Conservation (phyloP, 1,140 invertebrate genomes). For the Drosophila subpulchrella region DNA sequence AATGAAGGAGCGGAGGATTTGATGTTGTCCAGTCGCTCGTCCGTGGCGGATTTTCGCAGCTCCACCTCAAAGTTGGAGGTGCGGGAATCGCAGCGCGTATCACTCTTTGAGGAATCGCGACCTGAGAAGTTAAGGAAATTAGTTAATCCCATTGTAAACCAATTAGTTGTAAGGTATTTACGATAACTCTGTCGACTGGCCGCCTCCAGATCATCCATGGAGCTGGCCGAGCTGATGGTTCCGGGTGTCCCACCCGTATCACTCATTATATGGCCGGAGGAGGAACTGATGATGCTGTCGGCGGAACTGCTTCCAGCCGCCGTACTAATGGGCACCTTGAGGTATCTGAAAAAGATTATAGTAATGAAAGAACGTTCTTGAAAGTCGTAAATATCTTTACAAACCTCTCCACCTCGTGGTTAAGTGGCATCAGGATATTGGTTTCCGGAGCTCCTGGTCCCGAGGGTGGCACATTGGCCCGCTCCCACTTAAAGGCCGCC, state of each 20-base stretch:
- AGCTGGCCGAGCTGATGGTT: conserved; percentile 81
- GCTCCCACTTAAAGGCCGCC: conserved; percentile 91
- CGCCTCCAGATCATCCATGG: conserved; percentile 78
- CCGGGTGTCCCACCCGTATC: conserved; percentile 75
- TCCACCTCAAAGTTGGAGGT: conserved; percentile 54
- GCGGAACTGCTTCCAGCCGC: conserved; percentile 85
- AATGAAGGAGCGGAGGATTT: conserved; percentile 30
- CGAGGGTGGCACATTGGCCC: conserved; percentile 85
- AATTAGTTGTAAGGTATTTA: conserved; percentile 27
- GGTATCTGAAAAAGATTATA: conserved; percentile 49
- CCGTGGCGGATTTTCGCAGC: conserved; percentile 60
- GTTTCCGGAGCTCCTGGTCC: conserved; percentile 77
- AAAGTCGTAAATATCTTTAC: background rate
- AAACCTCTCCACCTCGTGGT: conserved; percentile 82
- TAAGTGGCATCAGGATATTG: conserved; percentile 77
- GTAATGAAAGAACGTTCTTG: background rate
- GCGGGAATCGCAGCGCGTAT: conserved; percentile 50
- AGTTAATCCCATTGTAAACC: background rate
- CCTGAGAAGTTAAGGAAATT: conserved; percentile 29
- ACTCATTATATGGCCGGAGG: conserved; percentile 80
- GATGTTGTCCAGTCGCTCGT: conserved; percentile 55
- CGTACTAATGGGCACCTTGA: conserved; percentile 85
- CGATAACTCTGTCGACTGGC: conserved; percentile 51
- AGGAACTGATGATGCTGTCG: conserved; percentile 85
- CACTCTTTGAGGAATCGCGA: conserved; percentile 80